These are phyloP conservation scores for Phrynosoma platyrhinos DNA, from an alignment of 2,113 vertebrate species.

Conservation along the genomic window DNA sequence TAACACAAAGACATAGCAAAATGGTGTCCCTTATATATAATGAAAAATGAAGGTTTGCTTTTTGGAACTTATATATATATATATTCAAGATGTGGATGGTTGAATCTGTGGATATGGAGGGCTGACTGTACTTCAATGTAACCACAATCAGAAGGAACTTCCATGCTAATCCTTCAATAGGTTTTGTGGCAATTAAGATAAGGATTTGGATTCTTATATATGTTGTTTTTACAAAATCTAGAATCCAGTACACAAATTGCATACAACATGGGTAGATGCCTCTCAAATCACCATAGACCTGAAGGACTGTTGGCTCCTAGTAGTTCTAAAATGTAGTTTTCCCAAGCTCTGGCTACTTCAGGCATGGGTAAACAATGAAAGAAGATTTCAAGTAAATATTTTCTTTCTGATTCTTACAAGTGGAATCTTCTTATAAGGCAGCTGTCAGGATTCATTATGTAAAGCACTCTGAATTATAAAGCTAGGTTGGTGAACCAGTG, in stretches of 20 bases:
- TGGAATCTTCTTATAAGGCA: not conserved
- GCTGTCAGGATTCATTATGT: not conserved
- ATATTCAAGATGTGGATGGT: too few species aligned
- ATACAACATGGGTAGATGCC: not conserved
- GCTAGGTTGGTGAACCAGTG: not conserved
- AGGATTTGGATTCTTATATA: too few species aligned
- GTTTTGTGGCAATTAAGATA: not conserved
- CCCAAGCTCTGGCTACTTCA: accelerated
- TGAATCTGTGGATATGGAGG: too few species aligned
- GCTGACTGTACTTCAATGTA: not conserved
- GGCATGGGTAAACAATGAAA: not conserved
- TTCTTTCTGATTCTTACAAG: not conserved
- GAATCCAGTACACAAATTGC: too few species aligned
- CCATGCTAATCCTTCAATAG: not conserved
- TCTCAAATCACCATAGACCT: not conserved
- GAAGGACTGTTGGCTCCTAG: not conserved
- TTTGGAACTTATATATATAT: too few species aligned
- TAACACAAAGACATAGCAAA: too few species aligned
- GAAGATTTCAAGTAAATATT: not conserved
- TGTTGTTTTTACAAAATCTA: too few species aligned
- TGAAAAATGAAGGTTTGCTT: too few species aligned
- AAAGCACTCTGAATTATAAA: not conserved
- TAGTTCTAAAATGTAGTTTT: too few species aligned
- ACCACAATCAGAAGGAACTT: not conserved
- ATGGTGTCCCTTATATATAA: too few species aligned